Base-by-base conservation (phyloP, 2,113 vertebrate species). In the Forbesichthys papilliferus region DNA sequence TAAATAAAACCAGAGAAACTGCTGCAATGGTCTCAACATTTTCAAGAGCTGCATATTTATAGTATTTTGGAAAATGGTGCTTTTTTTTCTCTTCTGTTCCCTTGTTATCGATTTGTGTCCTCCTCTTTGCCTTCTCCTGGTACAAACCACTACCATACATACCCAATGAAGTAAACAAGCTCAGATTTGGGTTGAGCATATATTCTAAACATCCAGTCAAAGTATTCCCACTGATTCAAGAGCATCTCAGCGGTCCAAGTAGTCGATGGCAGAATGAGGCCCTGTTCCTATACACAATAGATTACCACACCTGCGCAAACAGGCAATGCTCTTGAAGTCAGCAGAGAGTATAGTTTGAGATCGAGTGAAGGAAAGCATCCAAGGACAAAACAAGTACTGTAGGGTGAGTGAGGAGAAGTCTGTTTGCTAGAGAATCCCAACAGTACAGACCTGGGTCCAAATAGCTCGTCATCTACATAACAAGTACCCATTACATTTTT, bases 301-400 rank as follows among this genome's bases (percentile, higher is more conserved):
- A 27, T 27, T 27, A 27, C 27, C 36, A 42, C 36, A 42, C 36
- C 27, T 5, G 36, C 4, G 36, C 4, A 42, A 6, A 42, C 4
- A 52, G 71, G 60, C 27, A 27, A 27, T 27, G 78, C 72, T 75
- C 68, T 77, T 77, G 77, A 85, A 75, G 58, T 68, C 64, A 78
- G 58, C 52, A 12, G 51, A 66, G 71, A 69, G 63, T 62, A 54
- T 5, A 46, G 64, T 57, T 60, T 68, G 66, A 75, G 69, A 16
- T 73, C 62, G 65, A 36, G 69, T 68, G 68, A 62, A 48, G 62
- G 69, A 62, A 60, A 27, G 27, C 27, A 27, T 27, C 27, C 1
- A 27, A 75, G 61, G 46, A 18, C 1, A 18, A 52, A 10, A 56
- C 27, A 18, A 61, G 67, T 16, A 16, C 16, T 16, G 16, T 14